Base-by-base conservation (phyloP, 1,140 invertebrate species). In the Drosophila quadrilineata region DNA sequence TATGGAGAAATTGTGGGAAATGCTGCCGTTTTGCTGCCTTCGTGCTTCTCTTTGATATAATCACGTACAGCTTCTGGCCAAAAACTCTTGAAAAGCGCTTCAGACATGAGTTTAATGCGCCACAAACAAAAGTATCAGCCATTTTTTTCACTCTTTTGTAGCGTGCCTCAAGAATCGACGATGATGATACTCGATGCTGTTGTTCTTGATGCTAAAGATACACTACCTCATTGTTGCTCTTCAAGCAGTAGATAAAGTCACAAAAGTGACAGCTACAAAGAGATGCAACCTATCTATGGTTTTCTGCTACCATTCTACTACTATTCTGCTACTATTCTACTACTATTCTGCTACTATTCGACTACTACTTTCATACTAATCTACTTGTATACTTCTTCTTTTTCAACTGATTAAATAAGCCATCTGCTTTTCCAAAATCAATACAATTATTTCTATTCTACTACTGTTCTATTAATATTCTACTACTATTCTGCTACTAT, bases 1-100 rank as follows among this genome's bases (percentile, higher is more conserved):
- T 3, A 2, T 12, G 9, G 0, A 5, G 36, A 16, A 31, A 1
- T 5, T n/a, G 5, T 16, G 10, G 14, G 49, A 36, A 28, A 38
- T 49, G 24, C 62, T 24, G 41, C 58, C 56, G 54, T 65, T 79
- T 73, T 56, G 72, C 62, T 24, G 41, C 58, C 56, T 49, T 65
- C 74, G 70, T 56, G 72, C 64, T 67, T 77, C 85, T 62, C 77
- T 84, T 84, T 84, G 77, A 84, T 84, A 84, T 85, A 84, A 84
- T 84, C 77, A 84, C 77, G 77, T 84, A 85, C 79, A 57, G 79
- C 77, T 72, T 85, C 69, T 82, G 71, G 60, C 43, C 57, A 63
- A 60, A 31, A 52, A 70, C 58, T 69, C 59, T 62, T 49, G 63
- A 50, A 84, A 76, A 70, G 65, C 64, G 74, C 74, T 60, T 52